Percentiles rank a stretch among this genome's conserved stretches.
Conservation (phyloP, 2,797 vertebrate species). For the Enteromius anoplus region DNA sequence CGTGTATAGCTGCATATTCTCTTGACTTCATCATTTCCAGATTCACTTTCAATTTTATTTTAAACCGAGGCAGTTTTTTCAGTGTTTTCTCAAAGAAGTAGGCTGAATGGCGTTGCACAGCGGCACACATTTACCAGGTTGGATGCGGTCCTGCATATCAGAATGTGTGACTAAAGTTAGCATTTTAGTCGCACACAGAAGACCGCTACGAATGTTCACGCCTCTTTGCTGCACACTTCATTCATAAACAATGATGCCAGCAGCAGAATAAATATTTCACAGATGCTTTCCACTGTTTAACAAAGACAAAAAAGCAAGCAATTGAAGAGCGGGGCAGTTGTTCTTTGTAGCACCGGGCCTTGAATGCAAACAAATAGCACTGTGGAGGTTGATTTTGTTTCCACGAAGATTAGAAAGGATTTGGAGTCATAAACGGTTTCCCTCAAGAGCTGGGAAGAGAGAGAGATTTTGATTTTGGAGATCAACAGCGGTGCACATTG, state of each 20-base stretch:
- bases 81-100: constrained; percentile 52
- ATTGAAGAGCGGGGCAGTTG: not conserved
- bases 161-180: constrained; percentile 61
- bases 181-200: constrained; percentile 41
- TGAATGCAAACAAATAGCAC: constrained; percentile 70
- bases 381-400: constrained; percentile 72
- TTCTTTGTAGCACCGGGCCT: constrained; percentile 39
- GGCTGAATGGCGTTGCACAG: constrained; percentile 53
- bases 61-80: constrained; percentile 51
- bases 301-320: constrained; percentile 60
- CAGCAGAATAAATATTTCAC: constrained; percentile 59
- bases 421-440: constrained; percentile 70
- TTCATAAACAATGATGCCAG: constrained; percentile 65
- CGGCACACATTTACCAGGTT: constrained; percentile 61
- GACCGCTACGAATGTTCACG: constrained; percentile 62
- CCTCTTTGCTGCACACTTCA: constrained; percentile 56
- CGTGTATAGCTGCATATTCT: not conserved
- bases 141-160: constrained; percentile 52
- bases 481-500: constrained; percentile 65
- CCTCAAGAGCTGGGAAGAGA: constrained; percentile 45
- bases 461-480: constrained; percentile 65
- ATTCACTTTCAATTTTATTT: constrained; percentile 27
- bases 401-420: constrained; percentile 77
- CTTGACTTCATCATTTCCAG: constrained; percentile 16
- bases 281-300: constrained; percentile 53